Evolutionary conservation across 2,797 vertebrate species (phyloP).

Genomic region (Pristis pectinata): DNA sequence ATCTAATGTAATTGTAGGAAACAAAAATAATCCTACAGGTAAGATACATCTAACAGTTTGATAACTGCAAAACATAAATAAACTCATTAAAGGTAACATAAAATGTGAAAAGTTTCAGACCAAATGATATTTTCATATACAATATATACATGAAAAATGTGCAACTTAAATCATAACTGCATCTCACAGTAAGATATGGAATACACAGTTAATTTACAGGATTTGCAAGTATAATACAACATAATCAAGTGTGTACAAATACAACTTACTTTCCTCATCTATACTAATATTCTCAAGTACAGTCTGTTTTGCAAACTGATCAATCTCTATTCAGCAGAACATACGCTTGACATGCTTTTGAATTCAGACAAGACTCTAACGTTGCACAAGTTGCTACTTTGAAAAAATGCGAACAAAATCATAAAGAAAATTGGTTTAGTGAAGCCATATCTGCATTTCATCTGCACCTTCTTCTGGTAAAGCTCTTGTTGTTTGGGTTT

Average conservation of each 20-base stretch:
- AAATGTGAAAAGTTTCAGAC: constrained; percentile 43
- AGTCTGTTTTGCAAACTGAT: not conserved
- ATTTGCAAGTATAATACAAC: constrained; percentile 30
- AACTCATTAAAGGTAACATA: constrained; percentile 64
- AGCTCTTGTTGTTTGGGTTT: not conserved
- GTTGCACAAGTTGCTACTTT: not conserved
- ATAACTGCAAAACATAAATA: constrained; percentile 71
- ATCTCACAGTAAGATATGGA: constrained; percentile 21
- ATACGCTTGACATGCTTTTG: not conserved
- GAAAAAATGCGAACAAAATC: not conserved
- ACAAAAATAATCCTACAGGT: constrained; percentile 43
- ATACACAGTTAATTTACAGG: constrained; percentile 23
- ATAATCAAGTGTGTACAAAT: constrained; percentile 24
- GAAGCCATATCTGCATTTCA: no score
- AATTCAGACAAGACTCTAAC: not conserved
- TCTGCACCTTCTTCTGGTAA: not conserved
- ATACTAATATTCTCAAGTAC: not conserved
- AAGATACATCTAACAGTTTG: constrained; percentile 57
- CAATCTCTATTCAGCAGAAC: not conserved
- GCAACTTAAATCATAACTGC: constrained; percentile 24
- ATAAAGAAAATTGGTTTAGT: not conserved
- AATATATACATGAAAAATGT: constrained; percentile 53
- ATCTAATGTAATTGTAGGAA: constrained; percentile 48
- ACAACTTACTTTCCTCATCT: constrained; percentile 22
- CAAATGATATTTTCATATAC: constrained; percentile 47